Evolutionary conservation across 2,888 invertebrate genomes (phyloP).

Genomic region (Drosophila borealis): DNA sequence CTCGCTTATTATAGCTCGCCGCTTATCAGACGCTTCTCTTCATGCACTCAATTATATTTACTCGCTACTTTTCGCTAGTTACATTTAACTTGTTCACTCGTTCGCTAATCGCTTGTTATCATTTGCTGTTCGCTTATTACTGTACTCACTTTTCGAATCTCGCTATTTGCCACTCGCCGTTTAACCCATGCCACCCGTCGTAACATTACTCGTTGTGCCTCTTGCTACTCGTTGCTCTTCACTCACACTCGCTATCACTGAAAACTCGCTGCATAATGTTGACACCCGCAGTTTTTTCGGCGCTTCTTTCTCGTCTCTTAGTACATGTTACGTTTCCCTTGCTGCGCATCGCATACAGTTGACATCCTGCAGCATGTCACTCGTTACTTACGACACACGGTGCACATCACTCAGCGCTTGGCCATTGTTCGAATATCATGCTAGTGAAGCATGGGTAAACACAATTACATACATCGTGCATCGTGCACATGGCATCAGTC

Average conservation of each 20-base stretch:
- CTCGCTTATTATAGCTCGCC: neutral
- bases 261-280: neutral
- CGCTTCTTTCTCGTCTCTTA: neutral
- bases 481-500: slow-evolving; percentile 8
- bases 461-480: slow-evolving; percentile 51
- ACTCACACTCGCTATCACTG: neutral
- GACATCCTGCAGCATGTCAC: slow-evolving; percentile 16
- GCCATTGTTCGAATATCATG: slow-evolving; percentile 29
- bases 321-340: too few species aligned
- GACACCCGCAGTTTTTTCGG: neutral
- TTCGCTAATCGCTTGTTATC: too few species aligned
- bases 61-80: neutral
- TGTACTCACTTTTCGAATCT: too few species aligned
- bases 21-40: neutral
- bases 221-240: neutral
- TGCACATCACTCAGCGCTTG: slow-evolving; percentile 18
- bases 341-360: neutral
- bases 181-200: too few species aligned
- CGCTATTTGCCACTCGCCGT: neutral
- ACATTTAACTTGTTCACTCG: neutral
- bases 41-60: neutral
- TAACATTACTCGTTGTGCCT: too few species aligned
- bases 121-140: too few species aligned
- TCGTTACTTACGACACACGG: slow-evolving; percentile 11
- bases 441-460: slow-evolving; percentile 18